Conservation (phyloP, 2,888 invertebrate genomes). For the Epinotia nisella region DNA sequence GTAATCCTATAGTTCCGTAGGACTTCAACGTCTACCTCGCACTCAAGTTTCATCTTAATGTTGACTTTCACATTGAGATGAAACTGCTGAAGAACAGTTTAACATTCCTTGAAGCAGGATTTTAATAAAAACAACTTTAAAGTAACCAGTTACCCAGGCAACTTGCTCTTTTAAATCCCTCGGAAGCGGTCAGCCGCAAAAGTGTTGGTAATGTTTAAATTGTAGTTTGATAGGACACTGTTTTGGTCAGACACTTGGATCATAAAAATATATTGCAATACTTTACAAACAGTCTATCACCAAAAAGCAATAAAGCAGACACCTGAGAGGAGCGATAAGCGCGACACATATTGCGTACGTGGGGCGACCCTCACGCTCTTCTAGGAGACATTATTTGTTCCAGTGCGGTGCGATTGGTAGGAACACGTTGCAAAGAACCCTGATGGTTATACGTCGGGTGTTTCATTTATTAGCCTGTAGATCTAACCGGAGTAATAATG, state of each 20-base stretch:
- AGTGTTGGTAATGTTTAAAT: not conserved
- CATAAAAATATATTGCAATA: not conserved
- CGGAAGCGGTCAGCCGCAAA: not conserved
- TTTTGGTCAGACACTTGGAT: not conserved
- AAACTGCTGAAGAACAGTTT: no score
- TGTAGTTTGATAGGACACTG: not conserved
- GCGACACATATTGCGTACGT: conserved; percentile 40
- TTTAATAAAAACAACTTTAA: not conserved
- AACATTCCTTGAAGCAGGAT: not conserved
- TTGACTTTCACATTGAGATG: no score
- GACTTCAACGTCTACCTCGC: no score
- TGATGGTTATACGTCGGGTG: conserved; percentile 16
- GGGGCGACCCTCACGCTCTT: conserved; percentile 27
- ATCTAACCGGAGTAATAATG: not conserved
- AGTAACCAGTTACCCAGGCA: not conserved
- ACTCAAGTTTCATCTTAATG: no score
- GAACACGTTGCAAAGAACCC: conserved; percentile 18
- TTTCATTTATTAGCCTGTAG: conserved; percentile 13
- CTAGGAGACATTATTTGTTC: conserved; percentile 30
- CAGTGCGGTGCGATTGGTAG: conserved; percentile 21
- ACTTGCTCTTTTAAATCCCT: not conserved
- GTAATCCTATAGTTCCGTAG: no score
- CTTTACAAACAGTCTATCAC: conserved; percentile 20
- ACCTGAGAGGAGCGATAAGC: conserved; percentile 29
- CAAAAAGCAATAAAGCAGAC: conserved; percentile 25